Percentiles rank a stretch among this genome's conserved stretches.
Conservation (phyloP, 2,797 vertebrate genomes). For the Clarias platycephalus region DNA sequence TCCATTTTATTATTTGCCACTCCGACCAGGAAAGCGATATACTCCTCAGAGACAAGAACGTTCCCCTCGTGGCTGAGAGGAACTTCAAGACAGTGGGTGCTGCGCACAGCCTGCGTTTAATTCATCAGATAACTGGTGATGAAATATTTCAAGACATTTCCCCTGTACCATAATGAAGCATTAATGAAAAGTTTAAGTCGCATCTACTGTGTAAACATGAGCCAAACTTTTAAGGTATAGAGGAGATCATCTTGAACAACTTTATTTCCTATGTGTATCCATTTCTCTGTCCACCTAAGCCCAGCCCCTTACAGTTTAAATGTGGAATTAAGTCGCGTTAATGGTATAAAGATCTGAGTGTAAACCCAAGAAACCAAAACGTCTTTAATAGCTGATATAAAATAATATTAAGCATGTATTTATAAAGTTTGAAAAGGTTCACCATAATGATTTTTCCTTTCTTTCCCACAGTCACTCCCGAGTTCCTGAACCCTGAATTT, state of each 20-base stretch:
- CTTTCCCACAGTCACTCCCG: conserved; percentile 86
- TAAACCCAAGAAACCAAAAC: background rate
- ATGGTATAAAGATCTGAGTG: background rate
- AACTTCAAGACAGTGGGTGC: conserved; percentile 91
- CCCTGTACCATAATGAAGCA: too few species aligned
- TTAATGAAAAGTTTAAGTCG: background rate
- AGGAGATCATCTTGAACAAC: background rate
- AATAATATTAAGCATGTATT: background rate
- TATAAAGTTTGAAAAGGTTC: conserved; percentile 43
- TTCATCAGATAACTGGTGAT: background rate
- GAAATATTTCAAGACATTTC: background rate
- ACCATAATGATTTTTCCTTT: conserved; percentile 89
- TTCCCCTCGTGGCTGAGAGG: conserved; percentile 80
- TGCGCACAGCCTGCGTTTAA: conserved; percentile 81
- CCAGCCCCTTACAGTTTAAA: background rate
- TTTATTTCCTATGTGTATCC: background rate
- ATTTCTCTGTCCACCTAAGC: background rate
- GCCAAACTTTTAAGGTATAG: background rate
- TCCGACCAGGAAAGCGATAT: conserved; percentile 81
- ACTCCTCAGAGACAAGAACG: conserved; percentile 82
- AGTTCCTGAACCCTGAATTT: conserved; percentile 91
- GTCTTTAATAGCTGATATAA: background rate
- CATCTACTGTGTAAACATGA: too few species aligned
- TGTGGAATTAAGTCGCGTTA: background rate
- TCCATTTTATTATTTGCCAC: conserved; percentile 90